phyloP scores from a whole-genome alignment of 2,797 vertebrate species.

The Myotis planiceps region DNA sequence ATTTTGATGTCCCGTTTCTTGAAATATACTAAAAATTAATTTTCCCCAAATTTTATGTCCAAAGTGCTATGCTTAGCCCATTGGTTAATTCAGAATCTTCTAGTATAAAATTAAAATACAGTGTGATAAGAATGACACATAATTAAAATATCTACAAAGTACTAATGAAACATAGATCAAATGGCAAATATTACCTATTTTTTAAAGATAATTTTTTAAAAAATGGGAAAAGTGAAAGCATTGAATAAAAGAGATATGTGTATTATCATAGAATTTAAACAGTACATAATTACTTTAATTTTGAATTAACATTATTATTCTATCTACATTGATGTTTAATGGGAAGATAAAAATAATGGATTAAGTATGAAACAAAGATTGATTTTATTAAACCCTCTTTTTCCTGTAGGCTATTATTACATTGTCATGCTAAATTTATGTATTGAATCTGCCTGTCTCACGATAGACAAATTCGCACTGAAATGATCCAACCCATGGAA shows the following conservation, averaged over 20 bases:
- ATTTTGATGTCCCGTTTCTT: not conserved
- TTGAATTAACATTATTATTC: slow-evolving; percentile 56
- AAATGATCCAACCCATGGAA: slow-evolving; percentile 5
- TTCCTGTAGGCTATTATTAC: slow-evolving; percentile 53
- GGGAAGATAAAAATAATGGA: slow-evolving; percentile 53
- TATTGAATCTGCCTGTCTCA: slow-evolving; percentile 44
- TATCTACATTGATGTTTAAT: slow-evolving; percentile 31
- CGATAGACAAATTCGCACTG: slow-evolving; percentile 8
- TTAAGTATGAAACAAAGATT: slow-evolving; percentile 48
- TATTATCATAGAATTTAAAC: slow-evolving; percentile 18
- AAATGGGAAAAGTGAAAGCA: not conserved
- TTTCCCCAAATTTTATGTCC: not conserved
- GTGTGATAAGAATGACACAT: not conserved
- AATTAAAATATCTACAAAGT: slow-evolving; percentile 8
- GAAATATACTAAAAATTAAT: not conserved
- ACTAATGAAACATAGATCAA: not conserved
- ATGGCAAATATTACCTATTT: not conserved
- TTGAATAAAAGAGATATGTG: not conserved
- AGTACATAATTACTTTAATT: slow-evolving; percentile 56
- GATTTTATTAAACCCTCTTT: slow-evolving; percentile 64
- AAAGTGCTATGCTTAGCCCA: not conserved
- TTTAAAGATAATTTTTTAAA: slow-evolving; percentile 38
- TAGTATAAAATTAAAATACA: slow-evolving; percentile 23
- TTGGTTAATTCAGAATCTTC: not conserved
- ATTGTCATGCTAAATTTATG: slow-evolving; percentile 55